These are phyloP conservation scores for Reticulitermes lucifugus DNA, from an alignment of 2,888 invertebrate genomes.

Conservation along the genomic window DNA sequence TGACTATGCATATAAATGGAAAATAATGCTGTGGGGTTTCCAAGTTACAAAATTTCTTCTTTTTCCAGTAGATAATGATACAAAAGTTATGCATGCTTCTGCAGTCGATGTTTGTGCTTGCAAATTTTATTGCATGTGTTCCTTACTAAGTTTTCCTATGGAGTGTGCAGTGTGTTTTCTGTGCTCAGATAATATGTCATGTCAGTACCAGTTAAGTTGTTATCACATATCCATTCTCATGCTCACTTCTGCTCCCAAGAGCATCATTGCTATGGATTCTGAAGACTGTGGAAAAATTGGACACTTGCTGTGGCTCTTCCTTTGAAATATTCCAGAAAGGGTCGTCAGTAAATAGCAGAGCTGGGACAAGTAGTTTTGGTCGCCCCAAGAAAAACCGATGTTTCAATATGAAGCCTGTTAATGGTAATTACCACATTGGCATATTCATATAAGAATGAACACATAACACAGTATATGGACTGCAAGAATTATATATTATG, in stretches of 20 bases:
- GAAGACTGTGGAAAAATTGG: slow-evolving; percentile 18
- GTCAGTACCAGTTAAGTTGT: slow-evolving; percentile 13
- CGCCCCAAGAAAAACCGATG: not conserved
- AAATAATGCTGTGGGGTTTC: too few relatives aligned
- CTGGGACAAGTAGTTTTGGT: slow-evolving; percentile 9
- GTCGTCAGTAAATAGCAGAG: slow-evolving; percentile 36
- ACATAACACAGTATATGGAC: not conserved
- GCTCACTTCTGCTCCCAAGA: slow-evolving; percentile 46
- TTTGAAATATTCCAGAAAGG: slow-evolving; percentile 37
- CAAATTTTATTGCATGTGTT: too few relatives aligned
- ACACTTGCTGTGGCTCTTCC: not conserved
- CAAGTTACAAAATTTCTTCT: too few relatives aligned
- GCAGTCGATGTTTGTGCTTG: too few relatives aligned
- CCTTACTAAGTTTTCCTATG: too few relatives aligned
- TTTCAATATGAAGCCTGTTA: slow-evolving; percentile 32
- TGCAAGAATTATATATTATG: too few relatives aligned
- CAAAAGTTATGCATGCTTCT: too few relatives aligned
- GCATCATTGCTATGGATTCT: not conserved
- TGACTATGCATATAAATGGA: too few relatives aligned
- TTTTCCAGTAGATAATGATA: too few relatives aligned
- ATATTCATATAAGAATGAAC: not conserved
- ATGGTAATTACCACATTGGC: not conserved
- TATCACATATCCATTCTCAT: slow-evolving; percentile 48
- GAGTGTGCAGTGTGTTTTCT: not conserved
- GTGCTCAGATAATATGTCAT: not conserved